phyloP scores from a whole-genome alignment of 2,888 invertebrate genomes.

The Holacanthella duospinosa region DNA sequence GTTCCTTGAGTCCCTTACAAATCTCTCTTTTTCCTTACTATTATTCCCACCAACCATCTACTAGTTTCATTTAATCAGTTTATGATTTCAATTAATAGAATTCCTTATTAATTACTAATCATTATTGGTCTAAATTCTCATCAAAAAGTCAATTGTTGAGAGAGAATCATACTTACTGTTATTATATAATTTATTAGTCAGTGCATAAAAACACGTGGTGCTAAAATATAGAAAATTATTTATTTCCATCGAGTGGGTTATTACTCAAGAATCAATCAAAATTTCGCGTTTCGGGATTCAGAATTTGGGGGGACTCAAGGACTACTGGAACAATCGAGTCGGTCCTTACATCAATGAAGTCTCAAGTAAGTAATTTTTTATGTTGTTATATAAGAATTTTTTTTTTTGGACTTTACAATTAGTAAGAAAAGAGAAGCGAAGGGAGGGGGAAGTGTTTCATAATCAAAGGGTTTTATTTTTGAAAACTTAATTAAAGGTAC shows the following conservation, averaged over 20 bases:
- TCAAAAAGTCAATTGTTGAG: background rate
- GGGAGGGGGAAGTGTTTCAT: background rate
- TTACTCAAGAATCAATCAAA: conserved; percentile 29
- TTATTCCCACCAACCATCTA: background rate
- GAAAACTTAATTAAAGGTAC: too few species aligned
- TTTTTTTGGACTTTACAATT: background rate
- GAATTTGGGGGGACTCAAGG: conserved; percentile 37
- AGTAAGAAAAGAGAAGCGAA: background rate
- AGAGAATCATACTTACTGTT: too few species aligned
- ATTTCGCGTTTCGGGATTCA: conserved; percentile 38
- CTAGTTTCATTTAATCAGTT: background rate
- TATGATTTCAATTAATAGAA: background rate
- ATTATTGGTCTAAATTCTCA: background rate
- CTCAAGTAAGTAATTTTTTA: conserved; percentile 30
- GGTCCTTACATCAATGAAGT: conserved; percentile 37
- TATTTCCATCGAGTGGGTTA: background rate
- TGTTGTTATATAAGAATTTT: background rate
- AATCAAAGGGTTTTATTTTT: too few species aligned
- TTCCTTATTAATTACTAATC: background rate
- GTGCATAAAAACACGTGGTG: background rate
- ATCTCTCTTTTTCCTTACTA: background rate
- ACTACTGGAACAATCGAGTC: conserved; percentile 37
- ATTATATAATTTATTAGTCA: background rate
- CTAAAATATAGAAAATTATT: background rate
- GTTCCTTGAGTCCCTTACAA: background rate